These are phyloP conservation scores for Atethmia centrago DNA, from an alignment of 2,888 invertebrate genomes.

Conservation along the genomic window DNA sequence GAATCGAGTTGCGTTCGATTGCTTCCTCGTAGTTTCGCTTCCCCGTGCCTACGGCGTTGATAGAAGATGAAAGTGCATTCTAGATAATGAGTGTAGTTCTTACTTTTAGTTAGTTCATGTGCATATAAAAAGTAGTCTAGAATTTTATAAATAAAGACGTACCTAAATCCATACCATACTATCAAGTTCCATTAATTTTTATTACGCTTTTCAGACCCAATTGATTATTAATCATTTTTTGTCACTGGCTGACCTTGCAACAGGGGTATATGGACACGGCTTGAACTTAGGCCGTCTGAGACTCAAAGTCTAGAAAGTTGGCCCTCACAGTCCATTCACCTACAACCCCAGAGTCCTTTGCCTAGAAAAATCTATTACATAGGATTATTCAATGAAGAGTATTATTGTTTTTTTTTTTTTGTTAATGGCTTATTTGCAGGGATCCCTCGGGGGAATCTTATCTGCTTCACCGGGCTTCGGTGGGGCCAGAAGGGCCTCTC, in stretches of 20 bases:
- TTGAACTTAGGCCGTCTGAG: constrained; percentile 69
- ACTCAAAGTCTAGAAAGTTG: constrained; percentile 76
- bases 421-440: no score
- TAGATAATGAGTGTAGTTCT: constrained; percentile 21
- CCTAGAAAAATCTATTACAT: constrained; percentile 31
- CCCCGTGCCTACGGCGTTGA: constrained; percentile 64
- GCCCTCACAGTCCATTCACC: constrained; percentile 66
- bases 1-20: constrained; percentile 66
- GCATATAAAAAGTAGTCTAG: not conserved
- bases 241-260: constrained; percentile 70
- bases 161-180: not conserved
- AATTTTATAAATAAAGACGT: not conserved
- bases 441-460: no score
- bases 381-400: constrained; percentile 27
- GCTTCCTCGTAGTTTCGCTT: constrained; percentile 80
- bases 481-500: no score
- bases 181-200: not conserved
- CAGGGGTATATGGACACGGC: constrained; percentile 68
- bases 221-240: constrained; percentile 41
- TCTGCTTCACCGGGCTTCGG: no score
- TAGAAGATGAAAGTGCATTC: constrained; percentile 76
- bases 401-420: no score
- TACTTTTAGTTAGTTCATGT: not conserved
- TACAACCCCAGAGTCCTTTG: constrained; percentile 59
- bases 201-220: not conserved